phyloP scores from a whole-genome alignment of 64 coral and sea anemone genomes.

The Dendronephthya gigantea region DNA sequence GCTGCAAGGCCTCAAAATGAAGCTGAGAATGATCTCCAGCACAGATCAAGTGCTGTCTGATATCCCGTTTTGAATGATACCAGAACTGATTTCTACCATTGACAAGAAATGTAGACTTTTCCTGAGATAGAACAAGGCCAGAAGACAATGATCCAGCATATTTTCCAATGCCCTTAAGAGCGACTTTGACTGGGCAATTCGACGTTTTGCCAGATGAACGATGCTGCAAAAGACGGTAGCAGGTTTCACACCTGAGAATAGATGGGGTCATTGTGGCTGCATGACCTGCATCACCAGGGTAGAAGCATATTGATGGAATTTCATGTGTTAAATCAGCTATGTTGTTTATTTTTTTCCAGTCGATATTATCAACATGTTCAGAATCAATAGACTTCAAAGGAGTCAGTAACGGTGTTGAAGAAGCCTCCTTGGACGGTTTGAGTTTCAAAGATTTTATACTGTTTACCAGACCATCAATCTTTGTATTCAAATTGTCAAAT shows the following conservation, averaged over 20 bases:
- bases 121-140: background rate
- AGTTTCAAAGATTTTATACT: background rate
- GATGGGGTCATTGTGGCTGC: background rate
- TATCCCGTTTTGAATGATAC: background rate
- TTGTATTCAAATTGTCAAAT: background rate
- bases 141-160: background rate
- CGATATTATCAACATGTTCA: background rate
- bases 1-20: background rate
- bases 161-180: background rate
- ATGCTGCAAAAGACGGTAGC: background rate
- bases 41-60: background rate
- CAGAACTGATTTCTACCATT: background rate
- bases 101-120: background rate
- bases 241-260: background rate
- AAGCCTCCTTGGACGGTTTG: background rate
- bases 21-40: background rate
- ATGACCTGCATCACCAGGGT: background rate
- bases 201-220: too few relatives aligned
- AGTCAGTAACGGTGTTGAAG: background rate
- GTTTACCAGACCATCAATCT: background rate
- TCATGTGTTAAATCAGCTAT: background rate
- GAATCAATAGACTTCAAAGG: background rate
- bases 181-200: background rate
- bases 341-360: slow-evolving; percentile 5
- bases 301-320: background rate